Evolutionary conservation across 2,113 vertebrate species (phyloP), one percentile per base, ranked within the genome.

Genomic region (Perca flavescens): DNA sequence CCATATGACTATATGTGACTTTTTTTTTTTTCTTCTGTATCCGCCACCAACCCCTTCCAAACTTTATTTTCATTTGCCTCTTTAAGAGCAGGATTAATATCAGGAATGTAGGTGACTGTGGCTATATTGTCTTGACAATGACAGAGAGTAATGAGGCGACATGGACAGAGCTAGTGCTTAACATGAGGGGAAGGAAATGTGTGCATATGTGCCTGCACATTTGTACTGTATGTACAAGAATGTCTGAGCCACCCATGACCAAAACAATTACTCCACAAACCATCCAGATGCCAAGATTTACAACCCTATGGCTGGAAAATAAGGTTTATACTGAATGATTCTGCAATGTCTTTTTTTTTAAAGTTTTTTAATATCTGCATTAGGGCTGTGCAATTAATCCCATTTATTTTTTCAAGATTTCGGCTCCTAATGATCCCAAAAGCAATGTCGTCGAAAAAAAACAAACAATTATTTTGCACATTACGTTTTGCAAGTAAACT

Each of bases 141-240:
- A 50, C 57, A 74, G 53, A 53, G 17, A 82, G 57, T 62, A 76
- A 70, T 56, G 77, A 63, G 49, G 77, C 34, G 17, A 63, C 67
- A 54, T 16, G 47, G 17, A 70, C 46, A 9, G 47, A 28, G 19
- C 47, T 14, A 13, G 49, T 34, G 73, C 14, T 60, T 12, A 40
- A 69, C 56, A 53, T 19, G 13, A 64, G n/a, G 34, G 47, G 52
- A 21, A 21, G 70, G 53, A 4, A 25, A 65, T 22, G 43, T 50
- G 62, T 31, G 16, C 19, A 25, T n/a, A 3, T 19, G 28, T 14
- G 21, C 11, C 6, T 43, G 10, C 10, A 14, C 62, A 58, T 36
- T 13, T 22, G 1, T 28, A n/a, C 7, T 31, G 36, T 34, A 25
- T 25, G n/a, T 25, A 31, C 9, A 2, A 15, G 10, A 21, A 50